Conservation (phyloP, 1,140 invertebrate genomes). For the Drosophila kikkawai region DNA sequence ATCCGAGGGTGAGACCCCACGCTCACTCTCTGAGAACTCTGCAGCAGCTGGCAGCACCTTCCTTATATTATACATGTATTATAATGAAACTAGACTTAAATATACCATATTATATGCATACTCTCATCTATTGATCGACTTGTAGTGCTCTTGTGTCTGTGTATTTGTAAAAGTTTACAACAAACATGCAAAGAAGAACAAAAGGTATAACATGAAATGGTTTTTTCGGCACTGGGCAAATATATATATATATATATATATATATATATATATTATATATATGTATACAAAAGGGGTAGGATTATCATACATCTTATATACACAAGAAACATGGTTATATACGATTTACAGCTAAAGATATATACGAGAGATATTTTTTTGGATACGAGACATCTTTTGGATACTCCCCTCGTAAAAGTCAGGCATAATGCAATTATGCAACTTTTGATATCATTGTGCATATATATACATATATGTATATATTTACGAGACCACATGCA, state of each 20-base stretch:
- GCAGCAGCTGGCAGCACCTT: constrained; percentile 54
- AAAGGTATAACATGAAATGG: constrained; percentile 13
- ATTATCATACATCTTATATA: constrained; percentile 40
- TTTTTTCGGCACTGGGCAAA: constrained; percentile 30
- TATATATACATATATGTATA: constrained; percentile 19
- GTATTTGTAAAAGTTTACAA: constrained; percentile 45
- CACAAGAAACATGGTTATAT: constrained; percentile 51
- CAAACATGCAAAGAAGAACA: constrained; percentile 14
- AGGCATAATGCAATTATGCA: constrained; percentile 51
- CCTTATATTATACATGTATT: constrained; percentile 56
- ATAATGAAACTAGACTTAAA: constrained; percentile 22
- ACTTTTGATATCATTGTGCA: constrained; percentile 51
- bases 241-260: constrained; percentile 17
- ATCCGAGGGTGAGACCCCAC: not conserved
- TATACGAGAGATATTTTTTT: constrained; percentile 36
- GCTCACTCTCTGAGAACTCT: not conserved
- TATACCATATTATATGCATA: constrained; percentile 7
- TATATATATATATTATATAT: constrained; percentile 21
- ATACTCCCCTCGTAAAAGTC: constrained; percentile 28
- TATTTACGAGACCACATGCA: constrained; percentile 12
- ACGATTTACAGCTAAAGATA: constrained; percentile 56
- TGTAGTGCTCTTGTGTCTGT: constrained; percentile 23
- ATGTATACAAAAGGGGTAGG: constrained; percentile 8
- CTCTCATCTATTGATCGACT: constrained; percentile 6
- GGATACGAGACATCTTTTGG: constrained; percentile 36